Base-by-base conservation (phyloP, 2,888 invertebrate species). In the Steromphala cineraria region DNA sequence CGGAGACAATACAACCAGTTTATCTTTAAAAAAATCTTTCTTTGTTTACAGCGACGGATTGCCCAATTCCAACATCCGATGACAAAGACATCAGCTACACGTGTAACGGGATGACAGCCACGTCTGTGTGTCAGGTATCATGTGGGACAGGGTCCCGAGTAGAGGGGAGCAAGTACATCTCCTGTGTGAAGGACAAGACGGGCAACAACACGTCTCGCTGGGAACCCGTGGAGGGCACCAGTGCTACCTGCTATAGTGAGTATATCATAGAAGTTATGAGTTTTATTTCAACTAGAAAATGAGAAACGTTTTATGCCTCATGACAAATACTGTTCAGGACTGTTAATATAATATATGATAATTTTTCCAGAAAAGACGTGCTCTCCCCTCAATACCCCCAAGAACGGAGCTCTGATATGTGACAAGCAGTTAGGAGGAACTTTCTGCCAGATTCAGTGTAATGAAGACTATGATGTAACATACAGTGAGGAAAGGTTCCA, bases 391-490 rank as follows among this genome's bases (percentile, higher is more conserved):
- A 19, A 46, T 15, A 52, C 75, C 13, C 75, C 75, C 10, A 75
- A 75, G 52, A 40, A 75, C 24, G 75, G 75, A 40, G 75, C 75
- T 21, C 21, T 75, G 52, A 10, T 52, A 15, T 75, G 75, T 75
- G 75, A 75, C 53, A 75, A 40, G 15, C 40, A 75, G 46, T 7
- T 75, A 24, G 75, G 52, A 21, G 75, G 75, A 17, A 52, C 75
- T 5, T 2, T 75, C 0, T 75, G 75, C 53, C 40, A 40, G 15
- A 40, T 75, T 10, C 52, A 40, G 19, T 75, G 75, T 46, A 52
- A 75, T 40, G 52, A 40, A 2, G 52, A 24, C 75, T 75, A 24
- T 40, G 75, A 75, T 52, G 24, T 75, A 2, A 40, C 46, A 15
- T 24, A 21, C 19, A 21, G 21, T 7, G 75, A 40, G 40, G 52